Conservation (phyloP, 2,888 invertebrate genomes). For the Ichneumoninae sp. region DNA sequence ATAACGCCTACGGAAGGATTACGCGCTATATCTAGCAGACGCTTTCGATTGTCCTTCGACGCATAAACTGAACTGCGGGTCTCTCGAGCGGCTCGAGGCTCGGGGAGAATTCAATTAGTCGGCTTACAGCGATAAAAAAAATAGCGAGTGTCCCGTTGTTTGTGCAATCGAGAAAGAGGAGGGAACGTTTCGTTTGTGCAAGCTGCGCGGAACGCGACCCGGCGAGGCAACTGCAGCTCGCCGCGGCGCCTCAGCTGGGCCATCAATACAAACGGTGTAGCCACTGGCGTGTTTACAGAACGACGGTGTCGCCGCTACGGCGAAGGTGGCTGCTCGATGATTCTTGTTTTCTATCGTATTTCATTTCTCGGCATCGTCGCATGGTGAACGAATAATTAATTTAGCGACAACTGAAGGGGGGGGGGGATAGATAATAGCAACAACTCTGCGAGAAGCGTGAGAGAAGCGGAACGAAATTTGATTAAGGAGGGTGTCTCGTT, state of each 20-base stretch:
- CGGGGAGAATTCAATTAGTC: background rate
- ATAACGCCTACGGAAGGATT: conserved; percentile 8
- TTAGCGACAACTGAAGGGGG: too few relatives aligned
- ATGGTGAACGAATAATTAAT: too few relatives aligned
- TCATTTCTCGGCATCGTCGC: too few relatives aligned
- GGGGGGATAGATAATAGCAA: background rate
- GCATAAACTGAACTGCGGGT: background rate
- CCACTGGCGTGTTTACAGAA: background rate
- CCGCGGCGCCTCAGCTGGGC: background rate
- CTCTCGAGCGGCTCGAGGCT: too few relatives aligned
- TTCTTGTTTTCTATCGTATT: too few relatives aligned
- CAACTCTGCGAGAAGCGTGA: background rate
- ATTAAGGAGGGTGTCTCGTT: background rate
- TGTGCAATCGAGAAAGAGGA: background rate
- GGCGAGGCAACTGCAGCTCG: background rate
- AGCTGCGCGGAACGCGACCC: background rate
- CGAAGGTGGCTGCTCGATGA: too few relatives aligned
- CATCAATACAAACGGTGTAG: background rate
- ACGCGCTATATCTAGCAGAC: background rate
- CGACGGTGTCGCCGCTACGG: background rate
- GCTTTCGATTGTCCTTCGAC: background rate
- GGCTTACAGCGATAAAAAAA: background rate
- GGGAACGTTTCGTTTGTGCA: background rate
- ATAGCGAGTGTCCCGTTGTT: background rate
- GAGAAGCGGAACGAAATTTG: background rate